A percentile compares a stretch with the other conserved stretches of the same genome.
Evolutionary conservation across 2,888 invertebrate genomes (phyloP).

Genomic region (Poecilobothrus nobilitatus): DNA sequence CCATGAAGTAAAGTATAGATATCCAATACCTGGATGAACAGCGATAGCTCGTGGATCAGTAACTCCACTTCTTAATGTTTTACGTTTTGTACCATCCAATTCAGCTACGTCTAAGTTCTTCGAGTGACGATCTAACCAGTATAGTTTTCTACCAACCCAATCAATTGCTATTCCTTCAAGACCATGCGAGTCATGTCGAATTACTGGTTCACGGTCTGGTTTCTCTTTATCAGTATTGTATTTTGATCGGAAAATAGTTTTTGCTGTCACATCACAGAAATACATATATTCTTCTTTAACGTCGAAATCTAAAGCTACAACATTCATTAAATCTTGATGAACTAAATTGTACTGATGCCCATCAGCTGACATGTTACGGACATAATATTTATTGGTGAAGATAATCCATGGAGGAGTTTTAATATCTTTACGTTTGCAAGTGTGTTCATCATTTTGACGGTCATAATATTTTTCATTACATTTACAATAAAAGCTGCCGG

Average conservation of each 20-base stretch:
- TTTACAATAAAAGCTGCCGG: slow-evolving; percentile 91
- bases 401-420: slow-evolving; percentile 75
- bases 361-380: slow-evolving; percentile 89
- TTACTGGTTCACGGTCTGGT: slow-evolving; percentile 69
- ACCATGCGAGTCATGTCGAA: slow-evolving; percentile 88
- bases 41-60: slow-evolving; percentile 91
- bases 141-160: slow-evolving; percentile 92
- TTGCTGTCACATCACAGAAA: slow-evolving; percentile 93
- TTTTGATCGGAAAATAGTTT: slow-evolving; percentile 78
- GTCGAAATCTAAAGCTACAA: slow-evolving; percentile 93
- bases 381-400: slow-evolving; percentile 95
- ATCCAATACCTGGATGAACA: slow-evolving; percentile 89
- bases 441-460: slow-evolving; percentile 73
- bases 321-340: slow-evolving; percentile 92
- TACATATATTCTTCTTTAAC: slow-evolving; percentile 76
- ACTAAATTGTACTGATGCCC: slow-evolving; percentile 76
- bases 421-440: slow-evolving; percentile 77
- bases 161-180: slow-evolving; percentile 96
- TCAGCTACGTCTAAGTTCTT: slow-evolving; percentile 93
- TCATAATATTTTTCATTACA: slow-evolving; percentile 89
- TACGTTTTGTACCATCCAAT: slow-evolving; percentile 82
- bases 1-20: slow-evolving; percentile 94
- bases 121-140: slow-evolving; percentile 93
- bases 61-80: slow-evolving; percentile 79
- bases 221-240: slow-evolving; percentile 49